phyloP scores from a whole-genome alignment of 2,113 vertebrate species.

The Gila orcuttii region DNA sequence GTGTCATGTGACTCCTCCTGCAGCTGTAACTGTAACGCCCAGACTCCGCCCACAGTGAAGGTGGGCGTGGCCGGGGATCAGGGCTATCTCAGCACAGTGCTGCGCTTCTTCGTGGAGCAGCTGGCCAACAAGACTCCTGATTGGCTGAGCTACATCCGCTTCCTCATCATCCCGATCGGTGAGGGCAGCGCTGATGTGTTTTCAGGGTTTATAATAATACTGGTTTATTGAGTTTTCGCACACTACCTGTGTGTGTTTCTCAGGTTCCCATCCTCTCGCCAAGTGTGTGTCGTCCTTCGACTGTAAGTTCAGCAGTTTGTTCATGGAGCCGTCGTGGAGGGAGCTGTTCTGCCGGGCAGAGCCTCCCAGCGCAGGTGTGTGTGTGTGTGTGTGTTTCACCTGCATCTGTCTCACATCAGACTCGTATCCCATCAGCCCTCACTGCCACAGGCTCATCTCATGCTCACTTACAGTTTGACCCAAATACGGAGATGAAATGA shows the following conservation, averaged over 20 bases:
- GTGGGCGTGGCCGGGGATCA: conserved; percentile 74
- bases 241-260: neutral
- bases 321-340: conserved; percentile 75
- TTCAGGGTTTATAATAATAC: too few species aligned
- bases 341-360: conserved; percentile 72
- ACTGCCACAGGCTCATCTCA: neutral
- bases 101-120: conserved; percentile 75
- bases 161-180: conserved; percentile 74
- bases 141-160: conserved; percentile 75
- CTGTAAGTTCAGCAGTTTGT: conserved; percentile 70
- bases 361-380: conserved; percentile 64
- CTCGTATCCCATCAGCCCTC: neutral
- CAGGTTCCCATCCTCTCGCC: conserved; percentile 73
- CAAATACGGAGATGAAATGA: neutral
- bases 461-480: neutral
- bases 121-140: conserved; percentile 76
- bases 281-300: conserved; percentile 73
- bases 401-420: neutral
- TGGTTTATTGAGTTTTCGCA: neutral
- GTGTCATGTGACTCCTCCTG: neutral
- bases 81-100: conserved; percentile 70
- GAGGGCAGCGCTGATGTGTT: neutral
- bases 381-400: neutral
- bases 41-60: conserved; percentile 71
- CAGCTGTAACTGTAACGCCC: conserved; percentile 76